Evolutionary conservation across 2,797 vertebrate species (phyloP), one percentile per base, ranked within the genome.

Genomic region (Okamejei kenojei): DNA sequence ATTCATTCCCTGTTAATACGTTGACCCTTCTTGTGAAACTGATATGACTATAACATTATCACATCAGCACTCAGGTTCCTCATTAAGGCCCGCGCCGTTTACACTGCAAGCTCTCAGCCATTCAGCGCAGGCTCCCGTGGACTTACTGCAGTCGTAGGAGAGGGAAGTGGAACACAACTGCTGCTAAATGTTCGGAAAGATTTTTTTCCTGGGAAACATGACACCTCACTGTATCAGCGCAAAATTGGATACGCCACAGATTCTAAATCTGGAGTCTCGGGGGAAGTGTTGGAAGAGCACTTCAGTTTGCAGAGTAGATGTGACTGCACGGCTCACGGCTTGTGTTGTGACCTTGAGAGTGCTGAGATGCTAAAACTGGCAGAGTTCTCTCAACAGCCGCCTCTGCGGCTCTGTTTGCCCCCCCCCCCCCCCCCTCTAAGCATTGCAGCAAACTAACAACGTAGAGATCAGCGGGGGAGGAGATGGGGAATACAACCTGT

Each of bases 221-320:
- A 68, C 17, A 35, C 61, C 61, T 68, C 9, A 9, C 7, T 65
- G 84, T 29, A 88, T 15, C 84, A 32, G 19, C 9, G 61, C n/a
- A 32, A 88, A 88, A 88, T 35, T n/a, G n/a, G 84, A 88, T 21
- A n/a, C 7, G n/a, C 84, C 81, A 29, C 61, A 2, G 15, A 32
- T 88, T 88, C 84, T 88, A 88, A 68, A 35, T 88, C 61, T 32
- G 2, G 84, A 68, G 63, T 32, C 84, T 79, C 78, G 32, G 61
- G 84, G 84, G 84, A 88, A 26, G n/a, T 9, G 17, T 8, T 8
- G 65, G 63, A 21, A 68, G n/a, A 32, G 84, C n/a, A 8, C 17
- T 88, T 68, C 9, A 35, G n/a, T 88, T 88, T 88, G 15, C 61
- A 65, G 84, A 88, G 84, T 7, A 63, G 19, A 32, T 88, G 15